A percentile compares a stretch with the other conserved stretches of the same genome.
phyloP scores from a whole-genome alignment of 2,113 vertebrate genomes.

The Microcebus tavaratra region DNA sequence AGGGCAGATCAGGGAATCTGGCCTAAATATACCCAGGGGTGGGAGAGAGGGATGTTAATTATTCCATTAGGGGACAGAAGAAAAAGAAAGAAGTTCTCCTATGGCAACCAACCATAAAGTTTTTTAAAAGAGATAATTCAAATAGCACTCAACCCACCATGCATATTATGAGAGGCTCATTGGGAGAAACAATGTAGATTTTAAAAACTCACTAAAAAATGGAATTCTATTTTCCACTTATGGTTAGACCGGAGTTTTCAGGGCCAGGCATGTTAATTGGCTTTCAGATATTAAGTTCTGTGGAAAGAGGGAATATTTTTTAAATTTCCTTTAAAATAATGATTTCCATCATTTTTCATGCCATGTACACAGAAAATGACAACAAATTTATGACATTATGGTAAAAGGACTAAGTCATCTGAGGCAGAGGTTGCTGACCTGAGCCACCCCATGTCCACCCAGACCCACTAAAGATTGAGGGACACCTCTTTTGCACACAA shows the following conservation, averaged over 20 bases:
- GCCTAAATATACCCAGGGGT: neutral
- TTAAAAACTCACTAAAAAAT: neutral
- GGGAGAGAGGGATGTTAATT: neutral
- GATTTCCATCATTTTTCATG: neutral
- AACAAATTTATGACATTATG: neutral
- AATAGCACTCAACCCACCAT: neutral
- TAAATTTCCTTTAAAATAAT: neutral
- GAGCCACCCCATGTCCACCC: neutral
- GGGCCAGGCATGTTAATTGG: neutral
- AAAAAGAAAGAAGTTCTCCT: neutral
- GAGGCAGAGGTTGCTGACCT: neutral
- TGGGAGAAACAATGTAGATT: neutral
- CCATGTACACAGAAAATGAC: neutral
- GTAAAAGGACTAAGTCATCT: neutral
- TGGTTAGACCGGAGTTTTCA: neutral
- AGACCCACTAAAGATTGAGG: neutral
- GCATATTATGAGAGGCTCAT: neutral
- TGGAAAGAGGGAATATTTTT: neutral
- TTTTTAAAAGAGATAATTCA: neutral
- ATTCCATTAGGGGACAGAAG: neutral
- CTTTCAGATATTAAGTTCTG: neutral
- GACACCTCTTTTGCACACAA: neutral
- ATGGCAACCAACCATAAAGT: neutral
- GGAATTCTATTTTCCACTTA: conserved; percentile 24
- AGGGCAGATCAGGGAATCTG: neutral